Evolutionary conservation across 2,888 invertebrate species (phyloP).

Genomic region (Andrena chrysosceles): DNA sequence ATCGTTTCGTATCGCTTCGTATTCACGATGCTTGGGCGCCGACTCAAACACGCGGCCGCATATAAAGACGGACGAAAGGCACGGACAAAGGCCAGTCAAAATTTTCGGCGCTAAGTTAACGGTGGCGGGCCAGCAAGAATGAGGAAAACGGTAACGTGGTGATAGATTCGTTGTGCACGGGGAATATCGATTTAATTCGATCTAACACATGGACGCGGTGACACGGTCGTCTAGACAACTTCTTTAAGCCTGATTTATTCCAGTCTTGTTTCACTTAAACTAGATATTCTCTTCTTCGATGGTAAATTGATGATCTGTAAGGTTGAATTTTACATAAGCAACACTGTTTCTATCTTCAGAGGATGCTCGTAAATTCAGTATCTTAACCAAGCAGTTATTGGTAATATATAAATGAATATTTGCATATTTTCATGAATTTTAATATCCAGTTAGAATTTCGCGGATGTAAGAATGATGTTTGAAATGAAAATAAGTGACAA

Average conservation of each 20-base stretch:
- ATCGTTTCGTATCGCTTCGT: constrained; percentile 67
- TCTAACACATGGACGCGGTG: not conserved
- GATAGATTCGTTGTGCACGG: not conserved
- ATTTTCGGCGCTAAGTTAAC: constrained; percentile 51
- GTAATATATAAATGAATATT: no score
- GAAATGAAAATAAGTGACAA: no score
- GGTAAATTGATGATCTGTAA: not conserved
- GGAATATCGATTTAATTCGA: not conserved
- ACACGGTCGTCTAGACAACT: no score
- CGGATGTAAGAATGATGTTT: no score
- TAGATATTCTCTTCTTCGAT: no score
- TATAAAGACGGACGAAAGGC: constrained; percentile 69
- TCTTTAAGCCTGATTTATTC: no score
- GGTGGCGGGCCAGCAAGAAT: constrained; percentile 47
- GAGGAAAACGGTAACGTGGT: constrained; percentile 60
- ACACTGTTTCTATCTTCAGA: not conserved
- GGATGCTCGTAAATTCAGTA: not conserved
- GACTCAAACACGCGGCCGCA: constrained; percentile 61
- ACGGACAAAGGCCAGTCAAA: constrained; percentile 61
- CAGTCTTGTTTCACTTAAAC: no score
- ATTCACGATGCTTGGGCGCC: constrained; percentile 61
- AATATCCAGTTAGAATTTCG: no score
- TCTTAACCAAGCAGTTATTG: not conserved
- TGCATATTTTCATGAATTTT: no score
- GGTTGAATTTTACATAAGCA: not conserved